These are phyloP conservation scores for Drosophila leonis DNA, from an alignment of 2,888 invertebrate species.

Conservation along the genomic window DNA sequence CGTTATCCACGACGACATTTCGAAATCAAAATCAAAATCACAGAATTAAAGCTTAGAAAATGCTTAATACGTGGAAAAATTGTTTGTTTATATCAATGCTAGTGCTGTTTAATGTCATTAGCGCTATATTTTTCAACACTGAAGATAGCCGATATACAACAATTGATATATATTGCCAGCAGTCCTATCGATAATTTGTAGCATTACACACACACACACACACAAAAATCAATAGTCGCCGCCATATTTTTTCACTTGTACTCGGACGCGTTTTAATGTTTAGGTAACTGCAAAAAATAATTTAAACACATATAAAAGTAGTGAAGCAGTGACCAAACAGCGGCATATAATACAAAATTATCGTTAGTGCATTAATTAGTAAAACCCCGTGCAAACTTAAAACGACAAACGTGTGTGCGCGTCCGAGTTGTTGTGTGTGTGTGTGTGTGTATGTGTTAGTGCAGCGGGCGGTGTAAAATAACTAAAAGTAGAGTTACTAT, in stretches of 20 bases:
- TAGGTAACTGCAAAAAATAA: conserved; percentile 53
- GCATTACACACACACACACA: conserved; percentile 38
- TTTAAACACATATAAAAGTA: conserved; percentile 23
- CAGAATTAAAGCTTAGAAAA: conserved; percentile 15
- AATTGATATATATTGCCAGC: conserved; percentile 20
- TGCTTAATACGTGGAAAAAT: conserved; percentile 47
- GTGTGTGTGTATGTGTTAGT: conserved; percentile 44
- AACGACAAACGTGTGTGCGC: conserved; percentile 59
- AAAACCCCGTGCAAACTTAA: conserved; percentile 21
- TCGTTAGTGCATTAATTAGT: conserved; percentile 9
- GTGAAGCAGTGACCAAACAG: conserved; percentile 22
- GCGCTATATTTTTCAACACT: conserved; percentile 15
- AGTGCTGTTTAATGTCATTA: conserved; percentile 10
- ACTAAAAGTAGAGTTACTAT: conserved; percentile 20
- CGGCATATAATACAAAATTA: conserved; percentile 1
- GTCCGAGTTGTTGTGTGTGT: conserved; percentile 40
- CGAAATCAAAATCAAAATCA: conserved; percentile 5
- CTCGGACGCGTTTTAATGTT: conserved; percentile 65
- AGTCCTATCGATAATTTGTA: conserved; percentile 34
- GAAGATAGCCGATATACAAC: background rate
- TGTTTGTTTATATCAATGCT: conserved; percentile 48
- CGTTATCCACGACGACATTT: conserved; percentile 90
- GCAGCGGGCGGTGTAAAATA: conserved; percentile 45
- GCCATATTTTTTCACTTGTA: conserved; percentile 77
- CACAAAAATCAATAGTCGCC: conserved; percentile 74